phyloP scores from a whole-genome alignment of 2,888 invertebrate species.

The Carcina quercana region DNA sequence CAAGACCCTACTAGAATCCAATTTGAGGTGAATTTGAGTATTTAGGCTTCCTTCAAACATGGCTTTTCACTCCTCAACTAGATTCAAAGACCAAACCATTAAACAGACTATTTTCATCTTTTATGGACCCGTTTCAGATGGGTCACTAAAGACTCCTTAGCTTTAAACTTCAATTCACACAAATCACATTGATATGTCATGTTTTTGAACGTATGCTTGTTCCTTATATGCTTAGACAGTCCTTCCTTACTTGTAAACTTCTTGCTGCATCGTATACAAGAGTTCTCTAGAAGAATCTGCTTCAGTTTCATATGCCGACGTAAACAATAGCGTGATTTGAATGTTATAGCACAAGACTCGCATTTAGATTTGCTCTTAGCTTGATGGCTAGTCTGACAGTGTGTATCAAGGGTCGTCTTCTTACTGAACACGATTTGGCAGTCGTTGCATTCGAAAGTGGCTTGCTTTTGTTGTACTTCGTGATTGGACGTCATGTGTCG shows the following conservation, averaged over 20 bases:
- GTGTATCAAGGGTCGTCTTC: conserved; percentile 47
- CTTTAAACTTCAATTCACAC: conserved; percentile 57
- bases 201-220: conserved; percentile 56
- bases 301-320: conserved; percentile 57
- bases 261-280: conserved; percentile 58
- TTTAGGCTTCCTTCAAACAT: background rate
- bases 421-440: conserved; percentile 56
- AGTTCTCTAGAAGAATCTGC: conserved; percentile 49
- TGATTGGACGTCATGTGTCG: conserved; percentile 66
- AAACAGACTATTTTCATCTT: no score
- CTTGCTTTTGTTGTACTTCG: conserved; percentile 47
- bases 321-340: conserved; percentile 60
- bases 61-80: conserved; percentile 4
- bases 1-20: no score
- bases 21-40: background rate
- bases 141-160: conserved; percentile 43
- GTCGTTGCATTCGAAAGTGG: conserved; percentile 55
- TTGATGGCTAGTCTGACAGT: conserved; percentile 56
- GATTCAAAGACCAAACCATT: conserved; percentile 20
- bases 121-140: conserved; percentile 57
- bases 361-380: conserved; percentile 54
- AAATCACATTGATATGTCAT: conserved; percentile 50
- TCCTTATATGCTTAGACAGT: conserved; percentile 47
- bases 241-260: conserved; percentile 51
- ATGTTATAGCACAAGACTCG: conserved; percentile 55